Evolutionary conservation across 2,888 invertebrate genomes (phyloP).

Genomic region (Phrixothrix hirtus): DNA sequence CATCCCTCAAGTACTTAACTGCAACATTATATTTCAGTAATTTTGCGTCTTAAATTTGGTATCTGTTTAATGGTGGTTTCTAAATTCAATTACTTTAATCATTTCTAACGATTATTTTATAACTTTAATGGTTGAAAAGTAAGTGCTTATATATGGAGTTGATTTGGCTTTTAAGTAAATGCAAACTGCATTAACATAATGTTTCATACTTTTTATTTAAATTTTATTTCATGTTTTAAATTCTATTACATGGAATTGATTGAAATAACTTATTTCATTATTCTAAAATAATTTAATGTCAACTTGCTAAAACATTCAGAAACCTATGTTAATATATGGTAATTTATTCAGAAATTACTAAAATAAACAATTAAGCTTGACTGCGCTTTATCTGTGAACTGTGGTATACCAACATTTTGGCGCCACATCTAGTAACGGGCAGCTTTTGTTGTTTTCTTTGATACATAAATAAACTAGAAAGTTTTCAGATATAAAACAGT

Average conservation of each 20-base stretch:
- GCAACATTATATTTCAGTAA: slow-evolving; percentile 32
- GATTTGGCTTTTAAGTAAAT: too few species aligned
- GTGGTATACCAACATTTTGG: slow-evolving; percentile 16
- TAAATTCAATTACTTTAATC: too few species aligned
- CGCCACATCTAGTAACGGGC: slow-evolving; percentile 9
- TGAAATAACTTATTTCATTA: too few species aligned
- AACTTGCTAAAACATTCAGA: slow-evolving; percentile 2
- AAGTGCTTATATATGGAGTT: too few species aligned
- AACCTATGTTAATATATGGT: slow-evolving; percentile 13
- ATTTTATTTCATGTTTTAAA: neutral
- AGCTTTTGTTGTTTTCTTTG: neutral
- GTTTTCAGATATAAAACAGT: too few species aligned
- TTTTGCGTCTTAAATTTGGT: slow-evolving; percentile 32
- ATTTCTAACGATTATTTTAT: too few species aligned
- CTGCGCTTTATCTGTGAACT: slow-evolving; percentile 16
- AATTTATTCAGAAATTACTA: slow-evolving; percentile 23
- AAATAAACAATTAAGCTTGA: slow-evolving; percentile 20
- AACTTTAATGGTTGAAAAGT: too few species aligned
- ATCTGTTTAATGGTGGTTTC: slow-evolving; percentile 2
- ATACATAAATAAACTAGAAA: too few species aligned
- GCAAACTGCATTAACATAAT: too few species aligned
- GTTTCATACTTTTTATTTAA: neutral
- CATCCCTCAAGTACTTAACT: slow-evolving; percentile 25
- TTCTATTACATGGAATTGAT: too few species aligned
- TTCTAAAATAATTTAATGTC: slow-evolving; percentile 2